Evolutionary conservation across 2,888 invertebrate genomes (phyloP), one percentile per base, ranked within the genome.

Genomic region (Panorpa germanica): DNA sequence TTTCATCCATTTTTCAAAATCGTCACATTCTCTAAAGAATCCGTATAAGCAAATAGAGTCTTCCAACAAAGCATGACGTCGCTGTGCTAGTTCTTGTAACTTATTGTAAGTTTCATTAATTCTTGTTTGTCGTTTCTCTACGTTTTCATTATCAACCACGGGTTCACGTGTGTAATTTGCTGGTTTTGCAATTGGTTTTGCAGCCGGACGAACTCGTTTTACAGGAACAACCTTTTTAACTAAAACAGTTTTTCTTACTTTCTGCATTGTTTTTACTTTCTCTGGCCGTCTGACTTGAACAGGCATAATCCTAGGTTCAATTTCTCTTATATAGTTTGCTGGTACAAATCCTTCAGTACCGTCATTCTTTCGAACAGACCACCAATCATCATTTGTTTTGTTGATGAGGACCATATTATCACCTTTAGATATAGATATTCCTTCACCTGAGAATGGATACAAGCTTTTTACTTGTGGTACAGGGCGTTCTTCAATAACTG

Each of bases 351-450:
- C 96, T 45, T 95, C 95, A 0, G 72, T 70, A 1, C 93, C 81
- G 47, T 85, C 86, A 0, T 75, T 71, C 51, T 88, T 88, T 9
- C 90, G 65, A n/a, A 95, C 85, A 43, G 86, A 86, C 98, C 98
- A 98, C 96, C 96, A 96, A 52, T 98, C 98, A 0, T 80, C 74
- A 56, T 95, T 96, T 5, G 88, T 91, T 57, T 90, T 90, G 49
- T 81, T 86, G 37, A 96, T 65, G 2, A 98, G 62, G 45, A 88
- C 76, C 82, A 96, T 83, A 3, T 74, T 63, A 57, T 95, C 91
- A 31, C 86, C 86, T 53, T 93, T 95, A 31, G 65, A 65, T 70
- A 91, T 83, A 28, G 73, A 71, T 61, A 93, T 83, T 26, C 90
- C 91, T 45, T 90, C 85, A 0, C 93, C 93, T 31, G 68, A 74